A percentile compares a stretch with the other conserved stretches of the same genome.
Conservation (phyloP, 2,113 vertebrate species). For the Cyprinodon variegatus region DNA sequence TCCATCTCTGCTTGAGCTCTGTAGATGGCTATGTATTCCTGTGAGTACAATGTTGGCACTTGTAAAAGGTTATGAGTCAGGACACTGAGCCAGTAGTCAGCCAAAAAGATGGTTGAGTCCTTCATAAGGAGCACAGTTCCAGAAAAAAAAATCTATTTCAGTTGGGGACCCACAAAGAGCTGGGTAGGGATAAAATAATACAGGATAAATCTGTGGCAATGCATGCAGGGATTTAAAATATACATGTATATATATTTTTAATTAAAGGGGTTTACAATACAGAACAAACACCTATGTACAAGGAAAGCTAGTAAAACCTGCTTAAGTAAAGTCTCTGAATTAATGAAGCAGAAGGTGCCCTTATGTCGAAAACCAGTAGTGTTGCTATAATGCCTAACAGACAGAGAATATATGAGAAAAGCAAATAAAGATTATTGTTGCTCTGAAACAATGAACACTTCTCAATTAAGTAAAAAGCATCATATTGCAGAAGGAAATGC, state of each 20-base stretch:
- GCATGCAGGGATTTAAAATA: constrained; percentile 7
- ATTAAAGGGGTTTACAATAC: not conserved
- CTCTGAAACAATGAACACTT: no score
- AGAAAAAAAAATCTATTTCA: constrained; percentile 65
- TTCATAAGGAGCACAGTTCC: constrained; percentile 38
- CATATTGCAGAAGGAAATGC: not conserved
- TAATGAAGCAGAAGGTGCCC: not conserved
- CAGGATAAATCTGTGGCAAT: constrained; percentile 29
- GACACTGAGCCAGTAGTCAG: constrained; percentile 25
- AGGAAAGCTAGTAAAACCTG: not conserved
- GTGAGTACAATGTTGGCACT: constrained; percentile 13
- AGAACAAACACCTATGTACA: not conserved
- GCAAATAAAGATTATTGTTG: not conserved
- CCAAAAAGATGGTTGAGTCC: constrained; percentile 43
- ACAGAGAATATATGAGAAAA: not conserved
- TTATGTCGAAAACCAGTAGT: not conserved
- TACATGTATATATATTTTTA: not conserved
- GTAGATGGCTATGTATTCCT: constrained; percentile 9
- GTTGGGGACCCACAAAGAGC: constrained; percentile 37
- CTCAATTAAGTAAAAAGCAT: not conserved
- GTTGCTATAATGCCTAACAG: not conserved
- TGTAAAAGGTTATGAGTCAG: constrained; percentile 45
- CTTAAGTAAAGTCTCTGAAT: not conserved
- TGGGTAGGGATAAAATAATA: constrained; percentile 57
- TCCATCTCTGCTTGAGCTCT: constrained; percentile 6